phyloP scores from a whole-genome alignment of 1,140 invertebrate species.

The Triops longicaudatus region DNA sequence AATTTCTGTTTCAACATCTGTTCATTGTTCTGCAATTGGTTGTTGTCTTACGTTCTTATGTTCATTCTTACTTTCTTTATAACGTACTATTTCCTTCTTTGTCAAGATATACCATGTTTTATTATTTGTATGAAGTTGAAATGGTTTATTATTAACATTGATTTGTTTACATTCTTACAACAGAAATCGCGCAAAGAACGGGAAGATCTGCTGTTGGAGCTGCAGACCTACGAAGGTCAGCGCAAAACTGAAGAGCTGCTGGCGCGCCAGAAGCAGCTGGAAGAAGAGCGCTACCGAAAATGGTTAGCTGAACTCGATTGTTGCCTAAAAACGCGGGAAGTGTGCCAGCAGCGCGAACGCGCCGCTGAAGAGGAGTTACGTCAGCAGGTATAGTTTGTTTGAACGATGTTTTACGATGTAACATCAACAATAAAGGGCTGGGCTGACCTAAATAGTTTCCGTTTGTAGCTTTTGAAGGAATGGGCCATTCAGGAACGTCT shows the following conservation, averaged over 20 bases:
- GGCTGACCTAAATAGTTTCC: neutral
- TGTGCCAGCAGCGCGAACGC: neutral
- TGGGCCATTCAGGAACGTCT: neutral
- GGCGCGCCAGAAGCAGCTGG: neutral
- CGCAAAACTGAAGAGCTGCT: neutral
- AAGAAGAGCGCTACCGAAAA: neutral
- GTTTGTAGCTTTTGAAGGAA: constrained; percentile 7
- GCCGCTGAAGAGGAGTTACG: neutral
- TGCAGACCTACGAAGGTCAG: neutral
- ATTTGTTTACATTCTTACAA: too few species aligned
- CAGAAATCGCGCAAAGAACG: neutral
- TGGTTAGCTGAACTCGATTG: neutral
- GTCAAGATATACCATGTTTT: too few species aligned
- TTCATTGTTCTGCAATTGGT: too few species aligned
- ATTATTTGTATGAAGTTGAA: too few species aligned
- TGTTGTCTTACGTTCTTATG: too few species aligned
- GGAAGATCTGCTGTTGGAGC: neutral
- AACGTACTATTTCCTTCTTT: too few species aligned
- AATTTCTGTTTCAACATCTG: too few species aligned
- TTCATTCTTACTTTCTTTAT: too few species aligned
- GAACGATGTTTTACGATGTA: neutral
- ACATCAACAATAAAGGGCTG: too few species aligned
- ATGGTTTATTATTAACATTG: too few species aligned
- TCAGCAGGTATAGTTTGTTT: neutral
- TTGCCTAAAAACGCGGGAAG: neutral